Conservation (phyloP, 2,888 invertebrate species). For the Thereva nobilitata region DNA sequence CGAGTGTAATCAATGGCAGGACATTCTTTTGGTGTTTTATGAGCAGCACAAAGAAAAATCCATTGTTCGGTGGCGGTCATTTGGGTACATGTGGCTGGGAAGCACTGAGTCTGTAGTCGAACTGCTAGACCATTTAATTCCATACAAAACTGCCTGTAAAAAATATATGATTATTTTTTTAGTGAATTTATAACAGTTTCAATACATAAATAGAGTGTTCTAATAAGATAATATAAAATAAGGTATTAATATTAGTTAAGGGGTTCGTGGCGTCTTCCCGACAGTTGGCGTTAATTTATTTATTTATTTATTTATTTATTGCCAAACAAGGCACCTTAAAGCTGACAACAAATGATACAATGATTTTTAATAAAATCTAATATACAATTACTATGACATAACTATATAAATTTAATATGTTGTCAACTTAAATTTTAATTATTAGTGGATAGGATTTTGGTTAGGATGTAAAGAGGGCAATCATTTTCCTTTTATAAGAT, state of each 20-base stretch:
- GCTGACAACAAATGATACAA: too few relatives aligned
- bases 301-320: too few relatives aligned
- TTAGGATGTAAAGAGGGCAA: too few relatives aligned
- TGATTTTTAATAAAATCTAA: too few relatives aligned
- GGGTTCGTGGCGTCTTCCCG: background rate
- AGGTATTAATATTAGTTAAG: too few relatives aligned
- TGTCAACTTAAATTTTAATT: too few relatives aligned
- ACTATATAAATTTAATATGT: too few relatives aligned
- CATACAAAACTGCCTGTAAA: conserved; percentile 94
- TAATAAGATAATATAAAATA: background rate
- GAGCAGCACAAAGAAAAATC: conserved; percentile 99
- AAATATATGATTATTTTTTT: background rate
- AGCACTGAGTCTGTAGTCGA: conserved; percentile 92
- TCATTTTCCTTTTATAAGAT: too few relatives aligned
- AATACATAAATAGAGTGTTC: background rate
- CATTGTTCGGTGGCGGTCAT: conserved; percentile 99
- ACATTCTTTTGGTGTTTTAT: conserved; percentile 99
- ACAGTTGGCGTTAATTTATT: too few relatives aligned
- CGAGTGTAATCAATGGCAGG: conserved; percentile 99
- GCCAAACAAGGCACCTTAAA: too few relatives aligned
- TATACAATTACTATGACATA: too few relatives aligned
- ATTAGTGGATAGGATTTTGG: too few relatives aligned
- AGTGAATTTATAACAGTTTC: background rate
- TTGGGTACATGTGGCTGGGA: conserved; percentile 95
- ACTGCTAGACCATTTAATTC: conserved; percentile 98